Evolutionary conservation across 1,140 invertebrate genomes (phyloP), one percentile per base, ranked within the genome.

Genomic region (Fopius arisanus): DNA sequence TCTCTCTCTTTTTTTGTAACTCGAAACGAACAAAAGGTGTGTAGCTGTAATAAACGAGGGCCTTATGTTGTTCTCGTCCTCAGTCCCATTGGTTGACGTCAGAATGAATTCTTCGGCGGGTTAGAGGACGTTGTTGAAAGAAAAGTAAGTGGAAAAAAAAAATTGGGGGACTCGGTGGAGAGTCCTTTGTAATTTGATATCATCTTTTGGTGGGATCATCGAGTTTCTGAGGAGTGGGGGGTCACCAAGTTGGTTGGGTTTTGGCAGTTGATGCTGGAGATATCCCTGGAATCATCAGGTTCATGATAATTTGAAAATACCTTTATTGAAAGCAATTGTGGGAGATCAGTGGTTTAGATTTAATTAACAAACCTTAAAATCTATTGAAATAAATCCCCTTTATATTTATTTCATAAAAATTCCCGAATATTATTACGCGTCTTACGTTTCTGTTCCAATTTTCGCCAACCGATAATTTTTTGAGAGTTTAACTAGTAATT

Each of bases 21-120:
- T 59, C 23, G 23, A 59, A 59, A 59, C 54, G 54, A 59, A 59
- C 54, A 59, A 59, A 59, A 59, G 54, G 54, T 59, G 54, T 14
- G 54, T 59, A 59, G 21, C 26, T 59, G 16, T 59, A 59, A 59
- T 59, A 23, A 59, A 59, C 23, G 23, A 26, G 54, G 54, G 5
- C 23, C 23, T 10, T 26, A n/a, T n/a, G 54, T 59, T 59, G 21
- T 59, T 28, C 21, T 23, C 23, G 21, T 59, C 19, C 23, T 59
- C 16, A 26, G 54, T 59, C 54, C 54, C 54, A 59, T 28, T 59
- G 54, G 19, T 4, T 59, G 54, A 59, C 54, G 16, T 48, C 16
- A 48, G 43, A 48, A 48, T 48, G 43, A 48, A 59, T 48, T 48
- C 43, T 7, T n/a, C 14, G 43, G 41, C n/a, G n/a, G 43, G 33